These are phyloP conservation scores for Arge pagana DNA, from an alignment of 2,888 invertebrate genomes.

Conservation along the genomic window DNA sequence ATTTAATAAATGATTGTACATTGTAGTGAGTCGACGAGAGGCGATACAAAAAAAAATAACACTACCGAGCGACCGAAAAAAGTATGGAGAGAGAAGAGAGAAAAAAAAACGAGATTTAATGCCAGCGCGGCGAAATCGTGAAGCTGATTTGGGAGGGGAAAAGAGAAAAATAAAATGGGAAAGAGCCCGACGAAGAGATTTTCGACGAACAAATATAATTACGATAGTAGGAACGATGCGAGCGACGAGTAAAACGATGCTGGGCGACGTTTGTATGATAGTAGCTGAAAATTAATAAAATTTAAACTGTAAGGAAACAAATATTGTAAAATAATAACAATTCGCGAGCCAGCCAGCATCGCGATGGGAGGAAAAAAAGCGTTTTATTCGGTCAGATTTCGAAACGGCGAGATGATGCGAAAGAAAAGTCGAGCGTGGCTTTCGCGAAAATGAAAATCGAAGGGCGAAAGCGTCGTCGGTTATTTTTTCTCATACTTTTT, in stretches of 20 bases:
- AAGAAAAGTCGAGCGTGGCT: constrained; percentile 9
- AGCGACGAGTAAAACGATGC: no score
- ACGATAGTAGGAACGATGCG: no score
- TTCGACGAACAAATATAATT: no score
- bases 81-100: constrained; percentile 23
- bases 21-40: constrained; percentile 52
- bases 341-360: constrained; percentile 28
- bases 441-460: background rate
- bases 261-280: constrained; percentile 24
- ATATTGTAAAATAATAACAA: background rate
- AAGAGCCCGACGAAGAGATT: no score
- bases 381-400: background rate
- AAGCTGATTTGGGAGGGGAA: no score
- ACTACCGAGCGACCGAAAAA: constrained; percentile 23
- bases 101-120: no score
- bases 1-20: constrained; percentile 48
- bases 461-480: constrained; percentile 2
- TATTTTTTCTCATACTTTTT: background rate
- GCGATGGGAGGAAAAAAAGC: constrained; percentile 12
- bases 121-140: no score
- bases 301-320: constrained; percentile 20
- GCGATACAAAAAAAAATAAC: constrained; percentile 19
- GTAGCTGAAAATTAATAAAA: constrained; percentile 17
- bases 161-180: no score
- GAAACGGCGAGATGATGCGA: background rate